Base-by-base conservation (phyloP, 2,797 vertebrate genomes). In the Melanotaenia boesemani region DNA sequence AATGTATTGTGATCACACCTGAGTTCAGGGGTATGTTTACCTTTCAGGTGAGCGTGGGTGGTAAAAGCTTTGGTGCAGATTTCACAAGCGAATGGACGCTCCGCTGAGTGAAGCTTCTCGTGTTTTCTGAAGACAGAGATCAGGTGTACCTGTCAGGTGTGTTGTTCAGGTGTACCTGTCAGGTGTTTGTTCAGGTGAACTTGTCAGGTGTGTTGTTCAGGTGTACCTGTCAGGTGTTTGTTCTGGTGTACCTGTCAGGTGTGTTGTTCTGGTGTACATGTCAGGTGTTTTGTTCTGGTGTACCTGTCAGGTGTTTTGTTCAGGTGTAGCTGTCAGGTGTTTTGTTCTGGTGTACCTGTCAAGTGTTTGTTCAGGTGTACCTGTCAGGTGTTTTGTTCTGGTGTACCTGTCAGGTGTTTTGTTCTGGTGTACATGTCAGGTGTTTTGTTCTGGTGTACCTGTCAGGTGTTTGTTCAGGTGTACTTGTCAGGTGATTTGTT, bases 41-140 rank as follows among this genome's bases (percentile, higher is more conserved):
- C 91, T 86, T 98, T 98, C 72, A 98, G 92, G 89, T 98, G 97
- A 81, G 97, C 97, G 44, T 98, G 97, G 0, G 97, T 97, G 73
- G 97, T 98, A 80, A 98, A 98, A 24, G 96, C 97, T 88, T 98
- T 98, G 18, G 94, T 95, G 82, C 97, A 98, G 94, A 98, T 97
- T 84, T 98, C 97, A 62, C 97, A 98, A 58, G 96, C 95, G 37
- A 98, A 98, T 0, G 97, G 97, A 48, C 97, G 93, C 59, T 98
- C 97, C 0, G 97, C 97, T 0, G 97, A 97, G 70, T 98, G 97
- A 4, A 98, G 94, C 79, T 98, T 98, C 70, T 98, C 97, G 0
- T 98, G 97, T 83, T 98, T 98, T 83, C 97, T 93, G 32, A 1
- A 69, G 12, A 63, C 20, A 69, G 2, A 65, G 8, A 67, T 9